Base-by-base conservation (phyloP, 1,140 invertebrate species). In the Saccostrea glomerata region DNA sequence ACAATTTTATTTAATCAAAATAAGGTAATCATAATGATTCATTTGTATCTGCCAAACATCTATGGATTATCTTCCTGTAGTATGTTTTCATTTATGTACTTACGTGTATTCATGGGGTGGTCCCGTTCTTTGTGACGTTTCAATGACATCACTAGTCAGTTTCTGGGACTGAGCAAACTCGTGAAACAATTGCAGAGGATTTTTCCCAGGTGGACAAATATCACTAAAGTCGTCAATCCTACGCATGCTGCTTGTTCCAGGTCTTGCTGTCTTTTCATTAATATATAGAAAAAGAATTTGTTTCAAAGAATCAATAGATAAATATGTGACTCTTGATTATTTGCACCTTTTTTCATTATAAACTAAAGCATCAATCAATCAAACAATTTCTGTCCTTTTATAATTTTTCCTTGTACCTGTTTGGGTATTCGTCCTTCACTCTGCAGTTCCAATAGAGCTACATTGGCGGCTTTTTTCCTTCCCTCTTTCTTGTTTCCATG, bases 401-500 rank as follows among this genome's bases (percentile, higher is more conserved):
- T 70, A 11, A 70, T 5, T 36, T 25, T 70, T 30, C 9, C 7
- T 56, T 23, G 13, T 23, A 84, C 40, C n/a, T 40, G 47, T 84
- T 84, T 84, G 11, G n/a, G 84, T 88, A 91, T 20, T 85, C 63
- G 30, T 91, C 93, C 83, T 93, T 91, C 13, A 92, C 92, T 12
- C 73, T 91, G 90, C 47, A 94, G 88, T 60, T 87, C 86, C 17
- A 92, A 77, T 13, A 94, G 87, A 60, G 93, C 94, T n/a, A 91
- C 40, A 54, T 93, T 92, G 40, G 94, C 94, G 40, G 94, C 94
- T 58, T 92, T 88, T 20, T 90, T 92, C 47, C 91, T 92, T 4
- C 93, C 93, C 88, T 94, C 94, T 88, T 94, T 94, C 90, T 94
- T 94, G 55, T 92, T 94, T 66, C 91, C 89, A 56, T 92, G 92